Evolutionary conservation across 2,113 vertebrate genomes (phyloP).

Genomic region (Melospiza georgiana): DNA sequence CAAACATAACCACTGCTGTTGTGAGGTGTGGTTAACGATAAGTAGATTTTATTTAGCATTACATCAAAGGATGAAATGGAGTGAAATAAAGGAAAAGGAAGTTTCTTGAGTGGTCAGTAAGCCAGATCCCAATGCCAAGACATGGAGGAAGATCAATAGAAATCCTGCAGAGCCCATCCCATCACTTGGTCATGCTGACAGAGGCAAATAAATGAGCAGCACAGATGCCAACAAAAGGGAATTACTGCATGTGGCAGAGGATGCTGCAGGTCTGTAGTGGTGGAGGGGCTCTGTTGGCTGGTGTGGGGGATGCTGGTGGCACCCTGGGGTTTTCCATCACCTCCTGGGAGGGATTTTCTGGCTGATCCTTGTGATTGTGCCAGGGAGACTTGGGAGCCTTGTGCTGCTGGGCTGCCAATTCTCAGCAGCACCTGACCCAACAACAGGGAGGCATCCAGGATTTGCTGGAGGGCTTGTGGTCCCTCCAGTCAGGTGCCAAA

Average conservation of each 20-base stretch:
- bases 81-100: background rate
- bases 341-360: background rate
- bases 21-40: background rate
- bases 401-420: fast-evolving
- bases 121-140: background rate
- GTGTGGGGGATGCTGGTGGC: background rate
- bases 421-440: background rate
- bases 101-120: background rate
- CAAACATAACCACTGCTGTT: background rate
- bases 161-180: background rate
- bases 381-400: background rate
- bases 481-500: background rate
- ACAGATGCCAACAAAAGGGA: background rate
- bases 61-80: background rate
- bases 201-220: background rate
- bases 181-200: fast-evolving
- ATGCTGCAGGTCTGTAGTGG: background rate
- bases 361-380: fast-evolving
- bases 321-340: background rate
- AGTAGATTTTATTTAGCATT: constrained; percentile 44
- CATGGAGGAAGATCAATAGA: background rate
- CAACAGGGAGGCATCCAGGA: fast-evolving
- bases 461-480: background rate
- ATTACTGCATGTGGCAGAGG: background rate
- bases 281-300: background rate